Percentiles rank a stretch among this genome's conserved stretches.
Conservation (phyloP, 2,797 vertebrate genomes). For the Anabacerthia variegaticeps region DNA sequence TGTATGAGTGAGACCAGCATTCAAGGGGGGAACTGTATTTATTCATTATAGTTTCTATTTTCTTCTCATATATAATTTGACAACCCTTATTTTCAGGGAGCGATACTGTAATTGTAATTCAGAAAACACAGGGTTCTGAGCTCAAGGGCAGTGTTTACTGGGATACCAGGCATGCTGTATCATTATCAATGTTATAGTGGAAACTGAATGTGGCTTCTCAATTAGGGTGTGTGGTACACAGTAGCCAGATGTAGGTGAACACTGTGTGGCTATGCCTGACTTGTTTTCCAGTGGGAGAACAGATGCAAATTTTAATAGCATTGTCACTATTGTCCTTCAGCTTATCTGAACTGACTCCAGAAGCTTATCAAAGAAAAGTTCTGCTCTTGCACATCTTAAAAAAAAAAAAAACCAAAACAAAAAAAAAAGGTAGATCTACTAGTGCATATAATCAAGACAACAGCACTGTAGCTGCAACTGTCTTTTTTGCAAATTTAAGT, state of each 20-base stretch:
- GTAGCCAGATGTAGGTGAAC: constrained; percentile 48
- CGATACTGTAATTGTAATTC: constrained; percentile 26
- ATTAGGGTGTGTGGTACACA: neutral
- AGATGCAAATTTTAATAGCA: constrained; percentile 44
- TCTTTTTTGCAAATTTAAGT: neutral
- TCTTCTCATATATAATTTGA: constrained; percentile 40
- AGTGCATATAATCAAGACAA: neutral
- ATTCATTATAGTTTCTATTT: constrained; percentile 50
- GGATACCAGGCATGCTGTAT: neutral
- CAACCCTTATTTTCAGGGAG: constrained; percentile 50
- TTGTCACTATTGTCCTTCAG: constrained; percentile 49
- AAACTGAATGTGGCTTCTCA: constrained; percentile 37
- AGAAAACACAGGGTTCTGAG: constrained; percentile 38
- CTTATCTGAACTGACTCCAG: constrained; percentile 14
- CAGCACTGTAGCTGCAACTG: neutral
- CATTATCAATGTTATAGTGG: neutral
- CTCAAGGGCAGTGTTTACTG: constrained; percentile 12
- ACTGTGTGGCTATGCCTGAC: constrained; percentile 7
- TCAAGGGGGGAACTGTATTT: neutral
- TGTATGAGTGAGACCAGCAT: neutral
- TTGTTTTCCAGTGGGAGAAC: constrained; percentile 48
- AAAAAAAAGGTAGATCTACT: neutral
- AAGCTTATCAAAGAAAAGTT: constrained; percentile 21
- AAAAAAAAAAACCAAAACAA: neutral
- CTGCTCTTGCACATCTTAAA: neutral